Evolutionary conservation across 2,797 vertebrate species (phyloP), one percentile per base, ranked within the genome.

Genomic region (Amazonetta brasiliensis): DNA sequence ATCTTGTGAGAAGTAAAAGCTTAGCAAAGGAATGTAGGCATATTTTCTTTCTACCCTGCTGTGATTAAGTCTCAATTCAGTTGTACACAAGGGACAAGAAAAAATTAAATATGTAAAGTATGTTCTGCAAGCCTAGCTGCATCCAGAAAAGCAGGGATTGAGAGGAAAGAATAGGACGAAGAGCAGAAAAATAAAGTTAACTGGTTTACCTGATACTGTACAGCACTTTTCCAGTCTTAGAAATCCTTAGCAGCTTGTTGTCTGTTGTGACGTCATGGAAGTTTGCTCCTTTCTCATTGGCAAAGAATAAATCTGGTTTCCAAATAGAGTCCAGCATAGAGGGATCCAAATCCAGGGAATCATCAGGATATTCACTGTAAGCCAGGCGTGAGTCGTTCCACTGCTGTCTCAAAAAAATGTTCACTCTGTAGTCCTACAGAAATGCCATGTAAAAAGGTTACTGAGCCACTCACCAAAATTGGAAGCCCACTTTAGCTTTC

Each of bases 291-390:
- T 99, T 99, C 98, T 99, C 99, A 14, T 99, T 99, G 97, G 99
- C 99, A 89, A 99, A 99, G 98, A 99, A 99, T 93, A 99, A 98
- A 97, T 99, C 99, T 0, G 99, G 99, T 95, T 99, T 99, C 99
- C 99, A 99, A 96, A 99, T 99, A 94, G 99, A 99, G 98, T 99
- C 99, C 97, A 99, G 81, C 99, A 99, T 99, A 85, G 99, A 99
- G 13, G 99, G 99, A 97, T 99, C 99, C 97, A 99, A 98, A 97
- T 99, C 99, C 87, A 99, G 98, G 35, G 99, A 99, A 87, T 99
- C 99, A 92, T 99, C 99, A 0, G 99, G 99, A 94, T 99, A 99
- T 97, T 99, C 99, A 1, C 99, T 99, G 89, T 99, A 99, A 33
- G 99, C 98, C 96, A 99, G 98, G 41, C 99, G 98, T 30, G 99